A percentile compares a stretch with the other conserved stretches of the same genome.
phyloP scores from a whole-genome alignment of 2,113 vertebrate genomes.

The Theristicus caerulescens region DNA sequence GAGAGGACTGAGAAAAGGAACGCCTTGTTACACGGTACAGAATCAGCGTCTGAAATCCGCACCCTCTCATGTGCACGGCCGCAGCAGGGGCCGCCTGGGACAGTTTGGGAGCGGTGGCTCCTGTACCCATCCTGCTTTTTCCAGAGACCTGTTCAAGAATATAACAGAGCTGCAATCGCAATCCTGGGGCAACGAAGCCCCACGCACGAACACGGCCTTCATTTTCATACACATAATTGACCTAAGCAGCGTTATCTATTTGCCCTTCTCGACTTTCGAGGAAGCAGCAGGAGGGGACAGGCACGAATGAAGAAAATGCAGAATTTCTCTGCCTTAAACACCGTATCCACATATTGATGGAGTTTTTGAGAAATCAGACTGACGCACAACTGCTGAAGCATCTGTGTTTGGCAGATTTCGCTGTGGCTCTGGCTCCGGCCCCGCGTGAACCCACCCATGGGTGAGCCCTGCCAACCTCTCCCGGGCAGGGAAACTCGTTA shows the following conservation, averaged over 20 bases:
- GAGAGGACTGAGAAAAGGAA: not conserved
- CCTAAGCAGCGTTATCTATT: accelerated
- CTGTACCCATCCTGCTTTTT: not conserved
- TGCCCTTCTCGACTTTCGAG: accelerated
- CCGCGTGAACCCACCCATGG: not conserved
- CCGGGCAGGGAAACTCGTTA: not conserved
- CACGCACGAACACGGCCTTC: not conserved
- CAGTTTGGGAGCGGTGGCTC: not conserved
- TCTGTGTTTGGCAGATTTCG: accelerated
- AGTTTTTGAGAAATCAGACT: not conserved
- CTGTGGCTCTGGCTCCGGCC: not conserved
- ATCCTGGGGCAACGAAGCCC: not conserved
- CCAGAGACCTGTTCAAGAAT: accelerated
- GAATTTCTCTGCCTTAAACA: not conserved
- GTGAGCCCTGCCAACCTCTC: not conserved
- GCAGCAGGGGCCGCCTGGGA: not conserved
- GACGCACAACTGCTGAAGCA: not conserved
- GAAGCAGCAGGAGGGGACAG: not conserved
- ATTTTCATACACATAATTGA: accelerated
- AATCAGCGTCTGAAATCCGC: not conserved
- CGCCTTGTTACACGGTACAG: accelerated
- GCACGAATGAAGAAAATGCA: not conserved
- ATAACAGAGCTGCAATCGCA: accelerated
- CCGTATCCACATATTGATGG: accelerated
- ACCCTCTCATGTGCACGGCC: accelerated